These are phyloP conservation scores for Rhadina sibilatrix DNA, from an alignment of 2,113 vertebrate species.

Conservation along the genomic window DNA sequence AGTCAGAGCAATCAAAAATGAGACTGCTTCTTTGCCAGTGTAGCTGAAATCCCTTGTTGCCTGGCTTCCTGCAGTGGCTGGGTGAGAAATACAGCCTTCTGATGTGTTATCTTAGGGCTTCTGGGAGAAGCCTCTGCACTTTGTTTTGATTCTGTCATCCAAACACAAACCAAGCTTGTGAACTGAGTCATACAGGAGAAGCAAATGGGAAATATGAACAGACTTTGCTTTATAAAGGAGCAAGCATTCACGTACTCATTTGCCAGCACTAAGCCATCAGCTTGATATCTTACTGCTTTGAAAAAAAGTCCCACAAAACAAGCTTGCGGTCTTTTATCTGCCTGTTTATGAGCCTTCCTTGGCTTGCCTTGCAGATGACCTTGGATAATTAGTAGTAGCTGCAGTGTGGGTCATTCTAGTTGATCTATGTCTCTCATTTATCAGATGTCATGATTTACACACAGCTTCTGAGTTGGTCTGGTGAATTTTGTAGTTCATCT, in stretches of 20 bases:
- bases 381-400: neutral
- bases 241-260: neutral
- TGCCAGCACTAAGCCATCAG: neutral
- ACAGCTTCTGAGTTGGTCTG: neutral
- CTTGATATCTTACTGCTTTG: neutral
- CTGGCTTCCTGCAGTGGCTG: neutral
- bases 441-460: neutral
- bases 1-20: neutral
- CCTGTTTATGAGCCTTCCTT: neutral
- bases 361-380: neutral
- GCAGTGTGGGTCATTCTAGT: neutral
- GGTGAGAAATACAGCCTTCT: neutral
- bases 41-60: neutral
- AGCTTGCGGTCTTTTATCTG: neutral
- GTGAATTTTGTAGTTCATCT: neutral
- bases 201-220: neutral
- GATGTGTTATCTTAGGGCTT: neutral
- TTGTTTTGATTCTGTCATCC: neutral
- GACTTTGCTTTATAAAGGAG: neutral
- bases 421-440: neutral
- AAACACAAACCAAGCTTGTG: neutral
- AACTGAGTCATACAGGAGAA: neutral
- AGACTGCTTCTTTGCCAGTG: neutral
- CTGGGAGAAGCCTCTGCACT: neutral
- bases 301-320: neutral